Conservation (phyloP, 2,888 invertebrate genomes). For the Nowickia ferox region DNA sequence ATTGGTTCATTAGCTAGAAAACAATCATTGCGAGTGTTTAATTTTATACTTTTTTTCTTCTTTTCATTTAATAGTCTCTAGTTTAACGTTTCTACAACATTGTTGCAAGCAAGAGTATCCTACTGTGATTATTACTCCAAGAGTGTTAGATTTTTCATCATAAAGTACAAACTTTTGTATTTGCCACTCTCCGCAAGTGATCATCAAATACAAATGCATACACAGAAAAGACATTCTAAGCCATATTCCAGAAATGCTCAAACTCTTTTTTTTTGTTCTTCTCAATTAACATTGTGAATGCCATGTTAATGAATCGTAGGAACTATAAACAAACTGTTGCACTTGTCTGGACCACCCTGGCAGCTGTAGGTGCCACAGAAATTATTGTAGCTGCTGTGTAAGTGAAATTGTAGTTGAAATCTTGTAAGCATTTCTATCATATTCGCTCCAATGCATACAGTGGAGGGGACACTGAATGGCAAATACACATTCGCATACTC, state of each 20-base stretch:
- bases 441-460: neutral
- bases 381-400: constrained; percentile 7
- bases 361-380: constrained; percentile 44
- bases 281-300: constrained; percentile 56
- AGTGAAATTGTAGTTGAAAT: neutral
- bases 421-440: neutral
- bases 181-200: constrained; percentile 25
- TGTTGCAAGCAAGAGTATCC: constrained; percentile 39
- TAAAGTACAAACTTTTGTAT: constrained; percentile 39
- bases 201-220: constrained; percentile 26
- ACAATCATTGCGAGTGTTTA: constrained; percentile 25
- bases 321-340: constrained; percentile 54
- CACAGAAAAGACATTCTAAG: constrained; percentile 2
- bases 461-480: neutral
- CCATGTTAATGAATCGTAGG: neutral
- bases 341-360: constrained; percentile 62
- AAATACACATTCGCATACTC: constrained; percentile 11
- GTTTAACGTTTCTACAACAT: constrained; percentile 13
- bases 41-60: neutral
- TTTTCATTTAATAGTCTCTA: constrained; percentile 16
- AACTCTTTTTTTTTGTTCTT: constrained; percentile 9
- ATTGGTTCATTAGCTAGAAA: constrained; percentile 53
- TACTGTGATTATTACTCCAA: constrained; percentile 67
- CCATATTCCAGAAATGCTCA: constrained; percentile 29
- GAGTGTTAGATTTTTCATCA: constrained; percentile 63